Conservation (phyloP, 2,797 vertebrate genomes). For the Oreonectes daqikongensis region DNA sequence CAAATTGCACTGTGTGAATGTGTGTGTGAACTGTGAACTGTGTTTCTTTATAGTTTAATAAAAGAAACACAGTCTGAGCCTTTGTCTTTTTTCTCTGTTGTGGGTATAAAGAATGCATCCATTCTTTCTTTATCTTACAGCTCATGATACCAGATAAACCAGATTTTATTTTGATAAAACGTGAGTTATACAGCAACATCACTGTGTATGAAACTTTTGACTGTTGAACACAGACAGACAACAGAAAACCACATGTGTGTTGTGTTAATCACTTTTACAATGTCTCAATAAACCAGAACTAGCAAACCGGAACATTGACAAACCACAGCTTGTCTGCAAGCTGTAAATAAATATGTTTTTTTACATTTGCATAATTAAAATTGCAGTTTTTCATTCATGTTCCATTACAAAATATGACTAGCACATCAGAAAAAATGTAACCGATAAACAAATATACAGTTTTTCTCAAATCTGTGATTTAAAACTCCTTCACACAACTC, state of each 20-base stretch:
- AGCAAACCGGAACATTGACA: not conserved
- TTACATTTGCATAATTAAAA: not conserved
- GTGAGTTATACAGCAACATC: not conserved
- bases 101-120: conserved; percentile 58
- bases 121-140: conserved; percentile 57
- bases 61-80: conserved; percentile 56
- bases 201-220: not conserved
- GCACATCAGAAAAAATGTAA: too few species aligned
- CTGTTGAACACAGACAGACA: conserved; percentile 6
- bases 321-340: not conserved
- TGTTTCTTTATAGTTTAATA: not conserved
- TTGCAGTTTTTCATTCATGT: not conserved
- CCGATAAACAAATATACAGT: too few species aligned
- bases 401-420: not conserved
- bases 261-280: not conserved
- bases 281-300: not conserved
- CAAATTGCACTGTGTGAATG: too few species aligned
- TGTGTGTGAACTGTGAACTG: not conserved
- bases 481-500: not conserved
- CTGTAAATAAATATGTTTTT: not conserved
- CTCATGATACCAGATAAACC: conserved; percentile 55
- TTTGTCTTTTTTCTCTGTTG: conserved; percentile 33
- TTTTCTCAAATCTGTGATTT: conserved; percentile 1
- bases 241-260: not conserved
- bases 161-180: conserved; percentile 28